A percentile compares a stretch with the other conserved stretches of the same genome.
Evolutionary conservation across 2,113 vertebrate genomes (phyloP).

Genomic region (Hyla sarda): DNA sequence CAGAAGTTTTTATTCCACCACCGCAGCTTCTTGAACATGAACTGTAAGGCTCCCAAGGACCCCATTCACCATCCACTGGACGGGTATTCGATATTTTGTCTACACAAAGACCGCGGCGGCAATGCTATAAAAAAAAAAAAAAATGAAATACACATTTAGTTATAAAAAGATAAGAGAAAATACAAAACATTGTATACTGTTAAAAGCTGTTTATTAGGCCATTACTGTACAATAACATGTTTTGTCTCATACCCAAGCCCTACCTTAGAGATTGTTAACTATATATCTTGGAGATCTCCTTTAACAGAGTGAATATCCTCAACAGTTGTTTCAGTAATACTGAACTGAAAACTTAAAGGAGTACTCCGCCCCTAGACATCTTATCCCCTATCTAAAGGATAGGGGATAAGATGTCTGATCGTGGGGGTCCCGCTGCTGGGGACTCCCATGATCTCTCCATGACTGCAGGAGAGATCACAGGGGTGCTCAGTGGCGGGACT

Average conservation of each 20-base stretch:
- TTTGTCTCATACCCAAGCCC: background rate
- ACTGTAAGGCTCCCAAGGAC: conserved; percentile 89
- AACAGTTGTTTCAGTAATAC: too few species aligned
- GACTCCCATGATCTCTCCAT: too few species aligned
- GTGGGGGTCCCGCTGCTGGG: too few species aligned
- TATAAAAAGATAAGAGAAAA: background rate
- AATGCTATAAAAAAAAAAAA: conserved; percentile 78
- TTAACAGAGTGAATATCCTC: too few species aligned
- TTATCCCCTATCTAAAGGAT: too few species aligned
- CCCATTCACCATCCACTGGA: conserved; percentile 93
- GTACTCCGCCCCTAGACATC: too few species aligned
- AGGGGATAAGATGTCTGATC: too few species aligned
- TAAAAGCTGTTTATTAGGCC: background rate
- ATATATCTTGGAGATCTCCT: too few species aligned
- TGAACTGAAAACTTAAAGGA: too few species aligned
- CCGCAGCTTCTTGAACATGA: conserved; percentile 93
- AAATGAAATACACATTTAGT: conserved; percentile 47
- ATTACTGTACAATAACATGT: background rate
- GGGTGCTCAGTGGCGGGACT: too few species aligned
- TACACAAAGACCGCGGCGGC: conserved; percentile 89
- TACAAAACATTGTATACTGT: background rate
- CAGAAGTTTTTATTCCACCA: conserved; percentile 88
- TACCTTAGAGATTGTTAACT: too few species aligned
- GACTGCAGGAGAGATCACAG: too few species aligned
- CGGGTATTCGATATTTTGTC: conserved; percentile 85